Evolutionary conservation across 2,888 invertebrate species (phyloP), one percentile per base, ranked within the genome.

Genomic region (Lycophotia porphyrea): DNA sequence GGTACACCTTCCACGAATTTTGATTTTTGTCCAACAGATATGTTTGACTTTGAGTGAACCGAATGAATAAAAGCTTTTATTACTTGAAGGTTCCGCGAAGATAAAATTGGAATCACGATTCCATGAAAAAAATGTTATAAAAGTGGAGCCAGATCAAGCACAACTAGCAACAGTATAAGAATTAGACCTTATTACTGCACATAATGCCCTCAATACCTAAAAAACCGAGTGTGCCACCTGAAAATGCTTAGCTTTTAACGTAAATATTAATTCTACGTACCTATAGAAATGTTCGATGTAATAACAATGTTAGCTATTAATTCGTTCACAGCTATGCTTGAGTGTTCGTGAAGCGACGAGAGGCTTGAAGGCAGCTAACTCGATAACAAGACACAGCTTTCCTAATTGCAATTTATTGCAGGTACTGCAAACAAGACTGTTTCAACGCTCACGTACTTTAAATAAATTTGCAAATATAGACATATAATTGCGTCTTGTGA

Each of bases 371-470:
- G 92, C 94, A 93, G 95, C 95, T 95, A 96, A 96, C 96, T 96
- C 94, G 95, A 96, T 96, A 96, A 96, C 96, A 96, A 96, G 96
- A 96, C 94, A 93, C 94, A 93, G 95, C 94, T 95, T 93, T 95
- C 94, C 95, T 96, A 96, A 96, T 96, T 96, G 96, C 96, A 96
- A 96, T 96, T 96, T 96, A 95, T 96, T 96, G 95, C 96, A 96
- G 96, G 96, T 95, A 95, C 96, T 95, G 95, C 95, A 94, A 94
- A 95, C 95, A 94, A 95, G 93, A 93, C 95, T 93, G 93, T 93
- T 92, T 93, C 94, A 91, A 93, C 93, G 94, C 94, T 94, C 94
- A 95, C 94, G 95, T 96, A 95, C 96, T 96, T 96, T 95, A 93
- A 95, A 95, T 96, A 95, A 95, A 95, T 96, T 95, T 93, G 93